Percentiles rank a stretch among this genome's conserved stretches.
Conservation (phyloP, 2,888 invertebrate genomes). For the Heteropelma amictum region DNA sequence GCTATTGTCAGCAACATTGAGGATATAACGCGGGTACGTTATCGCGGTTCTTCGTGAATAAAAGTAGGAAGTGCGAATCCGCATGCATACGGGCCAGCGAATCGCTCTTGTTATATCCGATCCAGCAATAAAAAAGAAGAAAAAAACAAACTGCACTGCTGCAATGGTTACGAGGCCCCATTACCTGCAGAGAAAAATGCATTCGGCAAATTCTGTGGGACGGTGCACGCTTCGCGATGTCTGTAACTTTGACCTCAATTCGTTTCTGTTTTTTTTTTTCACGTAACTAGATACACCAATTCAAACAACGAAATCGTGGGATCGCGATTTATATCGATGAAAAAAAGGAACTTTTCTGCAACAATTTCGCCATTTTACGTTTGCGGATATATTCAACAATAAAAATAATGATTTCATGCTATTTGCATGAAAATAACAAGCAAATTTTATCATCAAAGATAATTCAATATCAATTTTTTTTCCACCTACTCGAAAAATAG, state of each 20-base stretch:
- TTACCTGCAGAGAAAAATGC: conserved; percentile 18
- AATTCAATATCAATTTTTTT: no score
- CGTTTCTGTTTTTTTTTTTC: neutral
- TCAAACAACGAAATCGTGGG: neutral
- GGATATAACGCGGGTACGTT: conserved; percentile 45
- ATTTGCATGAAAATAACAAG: no score
- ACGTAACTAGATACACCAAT: conserved; percentile 15
- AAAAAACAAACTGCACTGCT: no score
- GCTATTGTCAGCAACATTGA: conserved; percentile 38
- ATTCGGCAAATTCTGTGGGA: conserved; percentile 9
- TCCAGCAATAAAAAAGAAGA: conserved; percentile 2
- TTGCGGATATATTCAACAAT: no score
- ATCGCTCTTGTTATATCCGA: conserved; percentile 24
- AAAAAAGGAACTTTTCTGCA: neutral
- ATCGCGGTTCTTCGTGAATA: conserved; percentile 44
- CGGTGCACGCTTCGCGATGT: neutral
- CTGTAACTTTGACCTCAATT: conserved; percentile 35
- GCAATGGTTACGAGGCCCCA: conserved; percentile 11
- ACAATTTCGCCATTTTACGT: no score
- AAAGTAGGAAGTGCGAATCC: conserved; percentile 52
- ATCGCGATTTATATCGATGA: neutral
- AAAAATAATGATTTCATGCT: no score
- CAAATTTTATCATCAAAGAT: no score
- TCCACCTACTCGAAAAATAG: no score
- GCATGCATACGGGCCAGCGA: conserved; percentile 44